A percentile compares a stretch with the other conserved stretches of the same genome.
Evolutionary conservation across 2,888 invertebrate species (phyloP).

Genomic region (Aricia artaxerxes): DNA sequence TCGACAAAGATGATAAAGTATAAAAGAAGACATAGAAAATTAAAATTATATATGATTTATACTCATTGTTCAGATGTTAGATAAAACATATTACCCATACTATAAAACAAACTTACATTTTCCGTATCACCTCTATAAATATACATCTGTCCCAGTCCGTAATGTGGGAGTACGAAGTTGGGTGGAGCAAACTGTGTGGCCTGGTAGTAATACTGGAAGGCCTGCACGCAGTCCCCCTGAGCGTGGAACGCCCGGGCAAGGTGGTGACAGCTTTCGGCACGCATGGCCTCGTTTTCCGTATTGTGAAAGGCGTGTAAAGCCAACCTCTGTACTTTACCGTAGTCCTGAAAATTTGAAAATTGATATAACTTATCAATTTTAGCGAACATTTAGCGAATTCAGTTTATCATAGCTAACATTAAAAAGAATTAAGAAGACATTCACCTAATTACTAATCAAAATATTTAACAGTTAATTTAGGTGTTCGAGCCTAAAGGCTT

Average conservation of each 20-base stretch:
- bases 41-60: too few relatives aligned
- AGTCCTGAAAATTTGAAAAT: constrained; percentile 82
- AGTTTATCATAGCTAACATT: too few relatives aligned
- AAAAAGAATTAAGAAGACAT: too few relatives aligned
- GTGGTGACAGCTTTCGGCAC: constrained; percentile 99
- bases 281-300: constrained; percentile 99
- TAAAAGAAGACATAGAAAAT: too few relatives aligned
- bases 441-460: too few relatives aligned
- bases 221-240: constrained; percentile 96
- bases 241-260: constrained; percentile 97
- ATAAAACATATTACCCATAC: too few relatives aligned
- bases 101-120: constrained; percentile 82
- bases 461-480: neutral
- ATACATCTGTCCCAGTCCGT: constrained; percentile 99
- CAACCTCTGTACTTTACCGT: constrained; percentile 96
- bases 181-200: constrained; percentile 98
- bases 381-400: too few relatives aligned
- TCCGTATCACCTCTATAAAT: constrained; percentile 97
- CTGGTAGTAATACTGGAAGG: constrained; percentile 99
- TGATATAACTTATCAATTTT: neutral
- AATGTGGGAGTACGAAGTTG: constrained; percentile 97
- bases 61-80: too few relatives aligned
- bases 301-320: constrained; percentile 99
- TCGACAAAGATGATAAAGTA: too few relatives aligned
- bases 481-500: constrained; percentile 21